Evolutionary conservation across 2,888 invertebrate genomes (phyloP).

Genomic region (Polyploca ridens): DNA sequence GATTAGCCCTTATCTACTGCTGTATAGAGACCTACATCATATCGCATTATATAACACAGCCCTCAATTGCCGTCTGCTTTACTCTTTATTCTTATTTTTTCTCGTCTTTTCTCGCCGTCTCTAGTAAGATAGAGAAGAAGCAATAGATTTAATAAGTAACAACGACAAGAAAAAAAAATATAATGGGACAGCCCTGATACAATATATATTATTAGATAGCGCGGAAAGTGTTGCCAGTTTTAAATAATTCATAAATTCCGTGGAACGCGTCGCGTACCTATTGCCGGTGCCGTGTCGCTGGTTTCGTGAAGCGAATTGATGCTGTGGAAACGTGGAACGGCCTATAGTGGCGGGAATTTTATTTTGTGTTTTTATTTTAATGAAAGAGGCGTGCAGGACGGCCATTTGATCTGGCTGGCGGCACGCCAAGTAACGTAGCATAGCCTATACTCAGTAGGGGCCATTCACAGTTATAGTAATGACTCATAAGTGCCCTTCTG

Average conservation of each 20-base stretch:
- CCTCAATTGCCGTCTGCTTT: neutral
- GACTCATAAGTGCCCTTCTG: too few species aligned
- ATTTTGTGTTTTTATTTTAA: neutral
- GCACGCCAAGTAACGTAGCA: too few species aligned
- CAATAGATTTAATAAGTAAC: neutral
- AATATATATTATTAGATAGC: slow-evolving; percentile 21
- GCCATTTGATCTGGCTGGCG: neutral
- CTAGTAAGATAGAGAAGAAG: too few species aligned
- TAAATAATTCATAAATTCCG: slow-evolving; percentile 55
- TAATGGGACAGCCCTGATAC: slow-evolving; percentile 37
- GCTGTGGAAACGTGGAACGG: neutral
- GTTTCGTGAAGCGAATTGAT: slow-evolving; percentile 3
- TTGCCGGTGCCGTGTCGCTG: slow-evolving; percentile 3
- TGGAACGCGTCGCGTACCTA: slow-evolving; percentile 6
- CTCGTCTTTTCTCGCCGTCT: too few species aligned
- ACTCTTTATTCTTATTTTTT: too few species aligned
- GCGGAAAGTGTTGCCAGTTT: slow-evolving; percentile 42
- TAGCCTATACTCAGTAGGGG: too few species aligned
- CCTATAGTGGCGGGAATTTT: neutral
- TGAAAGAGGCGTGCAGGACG: neutral
- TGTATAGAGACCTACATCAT: neutral
- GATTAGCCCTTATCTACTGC: neutral
- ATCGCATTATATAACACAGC: neutral
- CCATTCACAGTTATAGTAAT: too few species aligned
- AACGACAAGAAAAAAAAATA: neutral